Conservation (phyloP, 2,888 invertebrate genomes). For the Orchestes rusci region DNA sequence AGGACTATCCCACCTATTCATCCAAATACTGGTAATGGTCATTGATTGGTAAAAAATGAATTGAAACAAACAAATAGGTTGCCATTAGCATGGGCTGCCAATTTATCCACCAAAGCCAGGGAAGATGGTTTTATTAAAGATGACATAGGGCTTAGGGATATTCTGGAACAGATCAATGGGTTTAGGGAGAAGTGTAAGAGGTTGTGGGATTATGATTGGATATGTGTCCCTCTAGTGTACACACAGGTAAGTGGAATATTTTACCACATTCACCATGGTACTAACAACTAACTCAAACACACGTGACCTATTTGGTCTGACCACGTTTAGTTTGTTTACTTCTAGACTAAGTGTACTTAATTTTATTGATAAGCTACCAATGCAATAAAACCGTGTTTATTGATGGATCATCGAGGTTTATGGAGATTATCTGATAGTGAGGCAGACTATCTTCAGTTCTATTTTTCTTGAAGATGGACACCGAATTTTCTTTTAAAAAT, state of each 20-base stretch:
- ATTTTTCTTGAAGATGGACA: no score
- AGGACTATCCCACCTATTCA: slow-evolving; percentile 71
- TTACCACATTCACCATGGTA: no score
- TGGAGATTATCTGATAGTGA: no score
- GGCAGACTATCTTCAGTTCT: no score
- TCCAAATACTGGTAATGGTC: slow-evolving; percentile 70
- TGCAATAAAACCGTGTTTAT: no score
- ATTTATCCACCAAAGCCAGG: slow-evolving; percentile 74
- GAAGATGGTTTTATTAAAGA: slow-evolving; percentile 80
- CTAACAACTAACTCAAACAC: no score
- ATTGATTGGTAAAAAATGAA: not conserved
- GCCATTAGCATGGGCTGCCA: slow-evolving; percentile 84
- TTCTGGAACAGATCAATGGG: slow-evolving; percentile 75
- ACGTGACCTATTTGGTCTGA: no score
- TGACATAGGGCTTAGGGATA: slow-evolving; percentile 82
- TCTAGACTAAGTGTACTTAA: no score
- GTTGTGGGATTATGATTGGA: slow-evolving; percentile 69
- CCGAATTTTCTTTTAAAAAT: no score
- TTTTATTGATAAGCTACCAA: no score
- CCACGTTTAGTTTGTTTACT: no score
- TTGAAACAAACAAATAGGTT: slow-evolving; percentile 47
- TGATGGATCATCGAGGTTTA: no score
- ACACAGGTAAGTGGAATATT: slow-evolving; percentile 57
- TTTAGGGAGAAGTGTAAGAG: slow-evolving; percentile 70
- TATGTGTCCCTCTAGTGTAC: slow-evolving; percentile 73